A percentile compares a stretch with the other conserved stretches of the same genome.
Evolutionary conservation across 53 echinoderm and acorn worm species (phyloP).

Genomic region (Hippasteria phrygiana): DNA sequence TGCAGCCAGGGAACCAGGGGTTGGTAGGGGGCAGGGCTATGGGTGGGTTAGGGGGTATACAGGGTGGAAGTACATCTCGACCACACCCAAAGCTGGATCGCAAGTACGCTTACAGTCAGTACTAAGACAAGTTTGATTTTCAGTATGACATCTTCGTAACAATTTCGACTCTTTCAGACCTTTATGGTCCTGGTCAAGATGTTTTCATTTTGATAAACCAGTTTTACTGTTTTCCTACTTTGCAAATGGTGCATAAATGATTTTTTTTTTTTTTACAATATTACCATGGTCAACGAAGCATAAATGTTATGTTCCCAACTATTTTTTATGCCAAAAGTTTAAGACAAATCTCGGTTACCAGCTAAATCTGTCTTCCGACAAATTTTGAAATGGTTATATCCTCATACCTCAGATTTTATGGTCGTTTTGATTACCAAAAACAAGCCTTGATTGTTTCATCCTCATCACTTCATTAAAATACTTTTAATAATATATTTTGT

Average conservation of each 20-base stretch:
- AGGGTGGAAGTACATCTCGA: slow-evolving; percentile 28
- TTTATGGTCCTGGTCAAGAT: not conserved
- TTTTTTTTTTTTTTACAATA: too few species aligned
- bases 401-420: not conserved
- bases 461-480: too few species aligned
- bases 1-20: slow-evolving; percentile 65
- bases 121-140: slow-evolving; percentile 36
- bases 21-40: not conserved
- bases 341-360: not conserved
- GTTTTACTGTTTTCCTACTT: not conserved
- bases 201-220: not conserved
- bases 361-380: not conserved
- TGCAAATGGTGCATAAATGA: not conserved
- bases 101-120: slow-evolving; percentile 78
- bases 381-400: too few species aligned
- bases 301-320: not conserved
- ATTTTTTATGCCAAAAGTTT: not conserved
- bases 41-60: slow-evolving; percentile 14
- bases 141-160: slow-evolving; percentile 36
- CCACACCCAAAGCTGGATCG: slow-evolving; percentile 87
- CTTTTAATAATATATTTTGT: not conserved
- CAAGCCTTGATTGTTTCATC: not conserved
- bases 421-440: not conserved
- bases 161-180: slow-evolving; percentile 8
- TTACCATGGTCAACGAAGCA: not conserved